These are phyloP conservation scores for Hippasteria phrygiana DNA, from an alignment of 53 echinoderm and acorn worm genomes.

Conservation along the genomic window DNA sequence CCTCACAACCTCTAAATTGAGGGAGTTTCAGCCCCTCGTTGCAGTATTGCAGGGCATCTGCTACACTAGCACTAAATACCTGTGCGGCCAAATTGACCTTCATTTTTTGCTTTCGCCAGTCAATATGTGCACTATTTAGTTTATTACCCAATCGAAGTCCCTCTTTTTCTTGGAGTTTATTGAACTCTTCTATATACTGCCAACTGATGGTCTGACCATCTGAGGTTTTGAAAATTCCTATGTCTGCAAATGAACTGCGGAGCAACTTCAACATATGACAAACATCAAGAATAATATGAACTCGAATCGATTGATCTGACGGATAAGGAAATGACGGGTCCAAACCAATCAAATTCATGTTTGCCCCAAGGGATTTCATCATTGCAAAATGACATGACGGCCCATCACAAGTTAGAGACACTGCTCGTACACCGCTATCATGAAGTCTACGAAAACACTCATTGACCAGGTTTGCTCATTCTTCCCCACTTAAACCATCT, in stretches of 20 bases:
- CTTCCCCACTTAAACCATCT: slow-evolving; percentile 39
- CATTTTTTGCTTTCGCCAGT: slow-evolving; percentile 66
- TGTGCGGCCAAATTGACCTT: slow-evolving; percentile 71
- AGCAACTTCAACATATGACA: slow-evolving; percentile 69
- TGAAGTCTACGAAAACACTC: slow-evolving; percentile 59
- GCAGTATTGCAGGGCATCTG: slow-evolving; percentile 64
- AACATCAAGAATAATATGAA: slow-evolving; percentile 48
- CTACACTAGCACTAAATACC: slow-evolving; percentile 64
- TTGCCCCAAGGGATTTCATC: slow-evolving; percentile 52
- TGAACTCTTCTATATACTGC: slow-evolving; percentile 50
- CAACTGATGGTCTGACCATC: slow-evolving; percentile 41
- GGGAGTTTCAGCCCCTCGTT: slow-evolving; percentile 15
- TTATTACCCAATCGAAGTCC: slow-evolving; percentile 69
- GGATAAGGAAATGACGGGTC: slow-evolving; percentile 68
- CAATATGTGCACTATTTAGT: slow-evolving; percentile 56
- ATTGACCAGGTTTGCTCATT: slow-evolving; percentile 61
- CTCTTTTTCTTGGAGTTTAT: slow-evolving; percentile 58
- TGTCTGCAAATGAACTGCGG: slow-evolving; percentile 43
- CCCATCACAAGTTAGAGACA: slow-evolving; percentile 61
- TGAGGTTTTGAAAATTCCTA: slow-evolving; percentile 22
- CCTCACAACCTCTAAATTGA: slow-evolving; percentile 45
- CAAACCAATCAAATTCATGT: slow-evolving; percentile 36
- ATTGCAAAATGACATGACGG: slow-evolving; percentile 60
- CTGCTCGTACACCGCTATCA: slow-evolving; percentile 44
- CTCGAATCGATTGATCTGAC: background rate